phyloP scores from a whole-genome alignment of 2,113 vertebrate species.

The Morone chrysops region DNA sequence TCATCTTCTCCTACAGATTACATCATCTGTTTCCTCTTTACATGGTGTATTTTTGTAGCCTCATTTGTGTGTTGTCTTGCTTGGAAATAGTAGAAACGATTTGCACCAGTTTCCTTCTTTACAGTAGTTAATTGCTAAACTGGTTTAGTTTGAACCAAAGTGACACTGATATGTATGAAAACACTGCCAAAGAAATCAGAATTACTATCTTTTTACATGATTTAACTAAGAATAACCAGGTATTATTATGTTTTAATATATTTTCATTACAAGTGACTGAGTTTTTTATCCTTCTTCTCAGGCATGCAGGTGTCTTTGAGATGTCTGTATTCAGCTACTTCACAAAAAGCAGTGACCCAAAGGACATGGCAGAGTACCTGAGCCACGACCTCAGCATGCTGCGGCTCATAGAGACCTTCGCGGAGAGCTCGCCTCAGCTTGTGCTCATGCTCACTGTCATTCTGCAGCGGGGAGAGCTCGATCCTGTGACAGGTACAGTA shows the following conservation, averaged over 20 bases:
- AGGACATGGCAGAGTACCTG: slow-evolving; percentile 73
- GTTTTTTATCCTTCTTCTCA: slow-evolving; percentile 10
- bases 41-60: neutral
- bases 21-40: neutral
- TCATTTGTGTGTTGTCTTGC: neutral
- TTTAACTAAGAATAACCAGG: too few species aligned
- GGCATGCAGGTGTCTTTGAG: slow-evolving; percentile 68
- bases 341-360: fast-evolving
- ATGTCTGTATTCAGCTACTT: neutral
- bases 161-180: neutral
- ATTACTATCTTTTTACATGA: neutral
- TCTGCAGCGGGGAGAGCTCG: slow-evolving; percentile 70
- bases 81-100: too few species aligned
- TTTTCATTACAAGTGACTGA: neutral
- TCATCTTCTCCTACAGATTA: neutral
- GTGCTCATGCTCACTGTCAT: slow-evolving; percentile 85
- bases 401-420: slow-evolving; percentile 89
- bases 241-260: too few species aligned
- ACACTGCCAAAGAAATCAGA: neutral
- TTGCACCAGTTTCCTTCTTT: neutral
- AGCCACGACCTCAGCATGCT: slow-evolving; percentile 91
- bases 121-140: neutral
- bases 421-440: slow-evolving; percentile 90
- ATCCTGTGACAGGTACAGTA: slow-evolving; percentile 79
- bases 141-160: neutral